Conservation (phyloP, 2,888 invertebrate genomes). For the Julus scandinavius region DNA sequence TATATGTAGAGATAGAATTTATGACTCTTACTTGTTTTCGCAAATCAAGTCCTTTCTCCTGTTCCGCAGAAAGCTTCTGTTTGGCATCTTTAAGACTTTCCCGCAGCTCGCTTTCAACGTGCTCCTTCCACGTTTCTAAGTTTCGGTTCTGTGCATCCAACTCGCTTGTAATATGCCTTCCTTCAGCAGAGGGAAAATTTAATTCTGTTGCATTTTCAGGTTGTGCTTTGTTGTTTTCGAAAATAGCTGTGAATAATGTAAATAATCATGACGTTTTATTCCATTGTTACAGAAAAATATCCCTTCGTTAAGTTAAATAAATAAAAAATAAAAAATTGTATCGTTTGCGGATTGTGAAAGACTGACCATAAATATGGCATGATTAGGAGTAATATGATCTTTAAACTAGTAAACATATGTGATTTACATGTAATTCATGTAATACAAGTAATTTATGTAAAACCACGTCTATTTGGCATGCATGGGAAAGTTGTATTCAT, state of each 20-base stretch:
- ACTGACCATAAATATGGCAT: no score
- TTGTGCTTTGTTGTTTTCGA: slow-evolving; percentile 64
- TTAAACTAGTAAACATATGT: no score
- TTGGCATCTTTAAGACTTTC: slow-evolving; percentile 63
- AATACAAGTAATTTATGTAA: no score
- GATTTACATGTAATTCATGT: no score
- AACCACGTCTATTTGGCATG: no score
- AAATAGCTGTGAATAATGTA: slow-evolving; percentile 62
- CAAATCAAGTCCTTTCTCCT: slow-evolving; percentile 63
- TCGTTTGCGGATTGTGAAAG: no score
- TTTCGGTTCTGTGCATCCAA: slow-evolving; percentile 60
- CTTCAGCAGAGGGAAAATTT: slow-evolving; percentile 57
- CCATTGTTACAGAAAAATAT: slow-evolving; percentile 25
- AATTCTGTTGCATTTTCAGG: slow-evolving; percentile 64
- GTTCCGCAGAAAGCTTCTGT: slow-evolving; percentile 63
- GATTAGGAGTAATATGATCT: no score
- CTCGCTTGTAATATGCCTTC: slow-evolving; percentile 64
- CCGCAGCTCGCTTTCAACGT: slow-evolving; percentile 59
- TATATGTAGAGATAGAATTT: no score
- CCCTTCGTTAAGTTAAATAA: background rate
- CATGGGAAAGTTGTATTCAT: no score
- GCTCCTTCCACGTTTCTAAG: slow-evolving; percentile 61
- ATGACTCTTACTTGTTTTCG: slow-evolving; percentile 64
- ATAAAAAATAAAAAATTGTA: background rate
- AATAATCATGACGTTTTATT: no score